A percentile compares a stretch with the other conserved stretches of the same genome.
Conservation (phyloP, 2,888 invertebrate genomes). For the Dolichomitus sp. region DNA sequence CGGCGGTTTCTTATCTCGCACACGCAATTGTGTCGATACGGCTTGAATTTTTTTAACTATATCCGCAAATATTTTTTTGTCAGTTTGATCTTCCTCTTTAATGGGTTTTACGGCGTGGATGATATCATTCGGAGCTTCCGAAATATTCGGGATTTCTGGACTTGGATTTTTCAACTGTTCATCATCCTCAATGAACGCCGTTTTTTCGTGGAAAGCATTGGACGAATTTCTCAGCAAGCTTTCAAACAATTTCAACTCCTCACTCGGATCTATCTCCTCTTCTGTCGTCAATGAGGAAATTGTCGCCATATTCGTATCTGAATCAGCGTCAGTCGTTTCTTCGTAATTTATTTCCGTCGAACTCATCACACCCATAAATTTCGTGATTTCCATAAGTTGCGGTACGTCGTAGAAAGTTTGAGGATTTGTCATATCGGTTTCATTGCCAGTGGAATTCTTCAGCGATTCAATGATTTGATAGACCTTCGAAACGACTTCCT, state of each 20-base stretch:
- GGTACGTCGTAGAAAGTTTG: slow-evolving; percentile 43
- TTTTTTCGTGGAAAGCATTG: not conserved
- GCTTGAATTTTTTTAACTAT: slow-evolving; percentile 76
- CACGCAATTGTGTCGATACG: slow-evolving; percentile 46
- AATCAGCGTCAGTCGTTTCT: slow-evolving; percentile 2
- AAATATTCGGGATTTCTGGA: not conserved
- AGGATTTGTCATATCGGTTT: slow-evolving; percentile 13
- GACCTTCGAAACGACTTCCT: slow-evolving; percentile 76
- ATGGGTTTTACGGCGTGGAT: no score
- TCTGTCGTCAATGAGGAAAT: not conserved
- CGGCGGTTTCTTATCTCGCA: slow-evolving; percentile 16
- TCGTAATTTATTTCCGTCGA: slow-evolving; percentile 1
- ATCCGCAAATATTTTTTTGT: slow-evolving; percentile 74
- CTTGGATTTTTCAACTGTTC: not conserved
- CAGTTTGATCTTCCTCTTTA: slow-evolving; percentile 40
- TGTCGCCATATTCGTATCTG: not conserved
- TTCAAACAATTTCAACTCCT: slow-evolving; percentile 65
- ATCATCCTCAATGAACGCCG: not conserved
- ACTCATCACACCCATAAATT: slow-evolving; percentile 38
- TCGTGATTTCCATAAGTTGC: slow-evolving; percentile 60
- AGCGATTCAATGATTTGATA: slow-evolving; percentile 73
- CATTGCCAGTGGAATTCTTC: slow-evolving; percentile 57
- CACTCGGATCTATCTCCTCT: slow-evolving; percentile 27
- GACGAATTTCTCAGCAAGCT: slow-evolving; percentile 55
- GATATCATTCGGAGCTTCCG: not conserved